Evolutionary conservation across 2,113 vertebrate species (phyloP).

Genomic region (Gymnarchus niloticus): DNA sequence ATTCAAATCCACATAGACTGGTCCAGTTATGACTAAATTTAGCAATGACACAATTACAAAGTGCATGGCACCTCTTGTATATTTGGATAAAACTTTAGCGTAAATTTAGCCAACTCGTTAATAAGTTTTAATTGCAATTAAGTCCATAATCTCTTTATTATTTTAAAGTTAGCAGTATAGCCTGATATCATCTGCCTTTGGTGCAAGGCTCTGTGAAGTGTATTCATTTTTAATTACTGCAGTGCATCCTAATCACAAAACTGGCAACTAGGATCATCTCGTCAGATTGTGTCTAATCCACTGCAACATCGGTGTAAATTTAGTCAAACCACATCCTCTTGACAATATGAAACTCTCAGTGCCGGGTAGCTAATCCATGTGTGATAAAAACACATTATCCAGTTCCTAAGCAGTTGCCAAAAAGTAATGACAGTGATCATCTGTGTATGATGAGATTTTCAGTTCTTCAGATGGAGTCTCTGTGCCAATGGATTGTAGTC

Average conservation of each 20-base stretch:
- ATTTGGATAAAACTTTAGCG: neutral
- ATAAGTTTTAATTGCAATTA: neutral
- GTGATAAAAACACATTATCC: conserved; percentile 1
- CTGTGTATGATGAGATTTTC: conserved; percentile 1
- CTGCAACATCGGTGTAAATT: neutral
- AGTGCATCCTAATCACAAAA: neutral
- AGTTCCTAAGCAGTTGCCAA: neutral
- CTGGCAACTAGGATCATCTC: neutral
- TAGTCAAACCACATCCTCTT: neutral
- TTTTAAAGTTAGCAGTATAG: neutral
- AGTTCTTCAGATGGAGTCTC: neutral
- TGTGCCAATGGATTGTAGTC: neutral
- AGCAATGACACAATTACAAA: neutral
- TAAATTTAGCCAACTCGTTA: neutral
- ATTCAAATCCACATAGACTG: neutral
- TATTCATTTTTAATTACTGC: conserved; percentile 1
- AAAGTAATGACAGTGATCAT: neutral
- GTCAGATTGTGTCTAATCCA: neutral
- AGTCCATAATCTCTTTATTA: neutral
- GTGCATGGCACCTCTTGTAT: neutral
- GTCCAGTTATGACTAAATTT: neutral
- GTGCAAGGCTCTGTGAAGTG: neutral
- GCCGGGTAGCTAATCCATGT: neutral
- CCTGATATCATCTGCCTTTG: neutral
- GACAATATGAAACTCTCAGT: neutral